Evolutionary conservation across 1,140 invertebrate genomes (phyloP), one percentile per base, ranked within the genome.

Genomic region (Drosophila sucinea): DNA sequence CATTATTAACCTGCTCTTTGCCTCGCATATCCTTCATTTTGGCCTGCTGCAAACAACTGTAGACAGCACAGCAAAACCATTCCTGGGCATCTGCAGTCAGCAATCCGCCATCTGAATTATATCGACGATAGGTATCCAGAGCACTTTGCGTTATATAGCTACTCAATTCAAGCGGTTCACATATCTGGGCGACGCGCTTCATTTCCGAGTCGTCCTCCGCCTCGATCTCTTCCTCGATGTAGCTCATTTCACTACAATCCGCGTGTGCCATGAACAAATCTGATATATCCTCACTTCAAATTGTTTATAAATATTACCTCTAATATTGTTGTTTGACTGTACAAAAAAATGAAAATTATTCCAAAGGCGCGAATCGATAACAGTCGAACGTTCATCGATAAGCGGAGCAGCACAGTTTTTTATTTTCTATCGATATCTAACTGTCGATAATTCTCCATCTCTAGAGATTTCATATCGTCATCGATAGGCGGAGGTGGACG

Each of bases 21-120:
- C 30, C 4, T 5, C 70, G 55, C 41, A 83, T 87, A 5, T 86
- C 79, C n/a, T 51, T 65, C 10, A 89, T 66, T 35, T 83, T 86
- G 0, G 58, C 60, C 4, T 75, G 56, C 44, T 86, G 83, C 5
- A 86, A 64, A 11, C 82, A 76, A 23, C 71, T 69, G 64, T 86
- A 86, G 4, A 87, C 47, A 8, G 83, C 54, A 30, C 83, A 86
- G 58, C 79, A 87, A 4, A 86, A 70, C 83, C 83, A 86, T 10
- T 79, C 69, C 4, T 71, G 79, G 1, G 67, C 79, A 4, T 87
- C 79, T 10, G n/a, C 41, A 1, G 76, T 27, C 1, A 87, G 54
- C 0, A 51, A 51, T 51, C 60, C 67, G 23, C 82, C 82, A 33
- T 67, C 67, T 1, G 33, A 41, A 51, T 81, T 78, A 1, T 79